A percentile compares a stretch with the other conserved stretches of the same genome.
Conservation (phyloP, 1,140 invertebrate genomes). For the Zophobas atratus region DNA sequence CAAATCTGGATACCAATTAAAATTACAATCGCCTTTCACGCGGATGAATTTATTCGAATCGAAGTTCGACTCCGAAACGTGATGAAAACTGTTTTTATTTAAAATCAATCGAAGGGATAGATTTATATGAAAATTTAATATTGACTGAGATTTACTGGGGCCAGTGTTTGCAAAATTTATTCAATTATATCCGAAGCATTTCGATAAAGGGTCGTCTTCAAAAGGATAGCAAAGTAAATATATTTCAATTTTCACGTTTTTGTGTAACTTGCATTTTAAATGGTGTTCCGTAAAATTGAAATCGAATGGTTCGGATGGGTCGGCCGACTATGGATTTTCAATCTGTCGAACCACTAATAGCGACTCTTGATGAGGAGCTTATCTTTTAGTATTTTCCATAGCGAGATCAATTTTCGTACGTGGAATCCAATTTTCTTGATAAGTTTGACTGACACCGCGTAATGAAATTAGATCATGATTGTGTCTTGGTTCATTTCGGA, state of each 20-base stretch:
- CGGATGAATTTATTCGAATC: too few species aligned
- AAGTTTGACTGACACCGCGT: too few species aligned
- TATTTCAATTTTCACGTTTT: constrained; percentile 12
- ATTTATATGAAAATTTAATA: constrained; percentile 7
- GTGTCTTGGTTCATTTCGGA: too few species aligned
- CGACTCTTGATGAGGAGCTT: constrained; percentile 20
- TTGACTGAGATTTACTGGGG: background rate
- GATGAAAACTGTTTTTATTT: too few species aligned
- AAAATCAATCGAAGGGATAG: too few species aligned
- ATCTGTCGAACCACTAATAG: constrained; percentile 9
- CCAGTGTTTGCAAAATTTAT: background rate
- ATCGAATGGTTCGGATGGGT: background rate
- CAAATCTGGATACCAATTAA: too few species aligned
- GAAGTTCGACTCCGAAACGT: background rate
- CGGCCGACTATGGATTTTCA: constrained; percentile 25
- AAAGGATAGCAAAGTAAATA: constrained; percentile 21
- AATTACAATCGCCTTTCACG: too few species aligned
- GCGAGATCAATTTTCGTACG: background rate
- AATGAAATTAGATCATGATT: too few species aligned
- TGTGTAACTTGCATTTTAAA: constrained; percentile 10
- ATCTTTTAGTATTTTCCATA: constrained; percentile 8
- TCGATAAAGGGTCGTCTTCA: background rate
- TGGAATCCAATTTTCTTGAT: too few species aligned
- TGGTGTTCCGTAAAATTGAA: background rate
- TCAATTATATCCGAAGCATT: constrained; percentile 17